Evolutionary conservation across 2,797 vertebrate species (phyloP), one percentile per base, ranked within the genome.

Genomic region (Sebastes taczanowskii): DNA sequence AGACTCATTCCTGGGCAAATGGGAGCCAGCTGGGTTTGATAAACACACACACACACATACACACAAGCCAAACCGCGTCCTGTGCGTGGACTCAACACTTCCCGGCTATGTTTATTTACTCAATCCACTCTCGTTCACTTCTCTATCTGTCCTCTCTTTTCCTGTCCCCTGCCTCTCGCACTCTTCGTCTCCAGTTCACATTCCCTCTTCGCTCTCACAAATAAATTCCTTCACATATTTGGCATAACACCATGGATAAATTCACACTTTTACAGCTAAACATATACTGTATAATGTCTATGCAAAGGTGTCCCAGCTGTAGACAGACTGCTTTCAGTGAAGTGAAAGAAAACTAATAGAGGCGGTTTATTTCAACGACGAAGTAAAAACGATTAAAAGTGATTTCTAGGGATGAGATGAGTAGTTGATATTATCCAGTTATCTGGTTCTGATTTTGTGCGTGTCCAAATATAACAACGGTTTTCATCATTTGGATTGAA

Each of bases 1-100:
- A 92, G 89, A 94, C 90, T 94, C 94, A 95, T 94, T 95, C 94
- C 92, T 91, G 91, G 91, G 90, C 88, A 95, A 95, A 95, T 94
- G 92, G 91, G 92, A 94, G 93, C 93, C 94, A 95, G 93, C 94
- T 95, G 94, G 92, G 87, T 90, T 94, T 94, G 93, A 95, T 92
- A 93, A 92, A 59, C 64, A 75, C 69, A 84, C 77, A 65, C 86
- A 80, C 67, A 67, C 49, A 71, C 53, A 71, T 52, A 74, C 85
- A 82, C 86, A 87, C 84, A 78, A 66, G 87, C 88, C 85, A 89
- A 92, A 93, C 93, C 93, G 89, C 91, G 92, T 94, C 94, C 92
- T 94, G 92, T 89, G 85, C 77, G 53, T 90, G 88, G 93, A 91
- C 93, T 93, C 93, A 92, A 92, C 91, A 92, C 94, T 94, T 94